Percentiles rank a stretch among this genome's conserved stretches.
These are phyloP conservation scores for Neoseiulus cucumeris DNA, from an alignment of 1,140 invertebrate species.

Conservation along the genomic window DNA sequence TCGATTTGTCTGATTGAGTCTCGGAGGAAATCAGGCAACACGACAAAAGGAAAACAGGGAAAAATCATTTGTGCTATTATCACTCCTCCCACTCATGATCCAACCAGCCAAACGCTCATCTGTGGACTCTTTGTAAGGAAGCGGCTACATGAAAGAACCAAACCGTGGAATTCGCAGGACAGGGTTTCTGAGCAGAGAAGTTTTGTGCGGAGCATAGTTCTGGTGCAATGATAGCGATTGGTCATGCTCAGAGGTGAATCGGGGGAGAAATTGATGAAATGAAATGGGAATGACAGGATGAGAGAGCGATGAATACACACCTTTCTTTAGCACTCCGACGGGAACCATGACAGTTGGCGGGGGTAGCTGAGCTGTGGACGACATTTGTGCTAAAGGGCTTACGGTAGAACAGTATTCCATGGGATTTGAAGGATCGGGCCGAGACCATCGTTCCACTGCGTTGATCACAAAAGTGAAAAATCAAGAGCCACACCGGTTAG, in stretches of 20 bases:
- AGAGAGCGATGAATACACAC: conserved; percentile 13
- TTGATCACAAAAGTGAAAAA: too few species aligned
- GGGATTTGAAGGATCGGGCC: conserved; percentile 66
- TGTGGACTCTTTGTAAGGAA: too few species aligned
- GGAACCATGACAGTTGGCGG: conserved; percentile 59
- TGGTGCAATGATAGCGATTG: not conserved
- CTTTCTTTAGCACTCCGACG: conserved; percentile 51
- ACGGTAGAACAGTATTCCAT: conserved; percentile 73
- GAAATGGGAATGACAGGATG: not conserved
- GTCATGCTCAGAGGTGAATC: not conserved
- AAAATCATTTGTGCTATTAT: too few species aligned
- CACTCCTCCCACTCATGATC: too few species aligned
- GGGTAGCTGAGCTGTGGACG: conserved; percentile 31
- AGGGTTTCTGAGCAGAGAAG: not conserved
- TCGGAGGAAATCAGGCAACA: too few species aligned
- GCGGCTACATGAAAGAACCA: not conserved
- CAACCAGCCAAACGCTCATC: too few species aligned
- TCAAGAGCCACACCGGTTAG: too few species aligned
- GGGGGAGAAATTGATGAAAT: not conserved
- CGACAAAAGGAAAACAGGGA: too few species aligned
- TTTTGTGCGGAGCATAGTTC: not conserved
- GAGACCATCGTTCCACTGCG: conserved; percentile 13
- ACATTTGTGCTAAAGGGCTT: conserved; percentile 53
- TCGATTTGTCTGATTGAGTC: too few species aligned
- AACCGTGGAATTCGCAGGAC: not conserved